These are phyloP conservation scores for Rambutsinella grinnellia DNA, from an alignment of 2,888 invertebrate genomes.

Conservation along the genomic window DNA sequence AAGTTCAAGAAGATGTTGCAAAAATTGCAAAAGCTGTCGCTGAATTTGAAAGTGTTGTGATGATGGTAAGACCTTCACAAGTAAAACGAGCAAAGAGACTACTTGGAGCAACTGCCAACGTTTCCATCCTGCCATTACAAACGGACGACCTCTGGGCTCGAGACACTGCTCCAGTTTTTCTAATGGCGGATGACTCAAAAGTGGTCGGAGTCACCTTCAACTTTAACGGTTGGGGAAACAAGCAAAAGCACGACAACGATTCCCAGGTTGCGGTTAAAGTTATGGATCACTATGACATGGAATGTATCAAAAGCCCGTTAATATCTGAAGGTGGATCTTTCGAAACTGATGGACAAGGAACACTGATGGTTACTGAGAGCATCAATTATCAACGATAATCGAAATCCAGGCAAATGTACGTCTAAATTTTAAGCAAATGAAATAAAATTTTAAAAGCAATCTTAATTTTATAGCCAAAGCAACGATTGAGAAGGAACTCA, in stretches of 20 bases:
- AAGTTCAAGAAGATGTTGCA: constrained; percentile 25
- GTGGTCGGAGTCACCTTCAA: constrained; percentile 26
- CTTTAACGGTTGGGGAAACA: constrained; percentile 41
- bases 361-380: constrained; percentile 35
- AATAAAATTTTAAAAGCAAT: too few relatives aligned
- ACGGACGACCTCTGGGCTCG: constrained; percentile 41
- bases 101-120: background rate
- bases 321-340: constrained; percentile 26
- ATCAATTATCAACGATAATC: constrained; percentile 31
- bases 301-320: background rate
- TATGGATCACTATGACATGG: background rate
- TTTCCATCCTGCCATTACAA: background rate
- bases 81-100: background rate
- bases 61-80: constrained; percentile 10
- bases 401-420: constrained; percentile 28
- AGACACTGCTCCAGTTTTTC: constrained; percentile 31
- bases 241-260: constrained; percentile 29
- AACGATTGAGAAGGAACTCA: constrained; percentile 25
- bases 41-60: constrained; percentile 17
- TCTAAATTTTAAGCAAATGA: too few relatives aligned
- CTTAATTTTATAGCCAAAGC: background rate
- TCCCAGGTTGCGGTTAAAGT: constrained; percentile 1
- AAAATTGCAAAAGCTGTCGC: constrained; percentile 23
- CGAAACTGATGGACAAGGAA: constrained; percentile 36
- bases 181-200: background rate